A percentile compares a stretch with the other conserved stretches of the same genome.
These are phyloP conservation scores for Apocrypta bakeri DNA, from an alignment of 1,140 invertebrate genomes.

Conservation along the genomic window DNA sequence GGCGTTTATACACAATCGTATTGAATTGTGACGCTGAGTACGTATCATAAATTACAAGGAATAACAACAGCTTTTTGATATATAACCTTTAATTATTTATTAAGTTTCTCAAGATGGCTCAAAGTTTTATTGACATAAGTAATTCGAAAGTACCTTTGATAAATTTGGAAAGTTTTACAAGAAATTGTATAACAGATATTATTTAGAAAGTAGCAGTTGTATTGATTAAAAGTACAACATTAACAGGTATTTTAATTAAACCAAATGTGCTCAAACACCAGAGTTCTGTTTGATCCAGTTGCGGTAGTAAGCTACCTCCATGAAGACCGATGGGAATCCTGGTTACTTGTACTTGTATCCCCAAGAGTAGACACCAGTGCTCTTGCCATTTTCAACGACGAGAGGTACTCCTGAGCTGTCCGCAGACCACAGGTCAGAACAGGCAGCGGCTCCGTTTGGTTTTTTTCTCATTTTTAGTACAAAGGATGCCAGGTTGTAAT, in stretches of 20 bases:
- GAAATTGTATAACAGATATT: too few relatives aligned
- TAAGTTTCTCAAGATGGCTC: too few relatives aligned
- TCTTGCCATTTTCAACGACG: neutral
- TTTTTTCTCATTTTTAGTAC: neutral
- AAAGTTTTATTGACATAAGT: too few relatives aligned
- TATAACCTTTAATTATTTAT: too few relatives aligned
- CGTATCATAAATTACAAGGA: neutral
- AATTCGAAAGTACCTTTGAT: too few relatives aligned
- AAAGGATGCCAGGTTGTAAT: neutral
- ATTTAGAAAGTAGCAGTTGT: too few relatives aligned
- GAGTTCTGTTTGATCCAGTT: constrained; percentile 1
- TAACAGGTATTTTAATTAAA: too few relatives aligned
- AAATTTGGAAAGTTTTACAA: too few relatives aligned
- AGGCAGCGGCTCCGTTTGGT: neutral
- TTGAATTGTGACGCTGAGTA: too few relatives aligned
- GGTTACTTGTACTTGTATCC: neutral
- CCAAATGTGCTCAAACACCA: neutral
- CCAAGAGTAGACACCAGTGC: constrained; percentile 8
- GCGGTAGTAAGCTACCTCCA: constrained; percentile 4
- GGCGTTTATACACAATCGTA: too few relatives aligned
- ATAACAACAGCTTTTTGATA: neutral
- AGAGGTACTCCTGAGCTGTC: neutral
- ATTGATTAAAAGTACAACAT: too few relatives aligned
- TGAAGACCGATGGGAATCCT: neutral
- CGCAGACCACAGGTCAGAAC: too few relatives aligned